Evolutionary conservation across 2,888 invertebrate species (phyloP).

Genomic region (Phalangium opilio): DNA sequence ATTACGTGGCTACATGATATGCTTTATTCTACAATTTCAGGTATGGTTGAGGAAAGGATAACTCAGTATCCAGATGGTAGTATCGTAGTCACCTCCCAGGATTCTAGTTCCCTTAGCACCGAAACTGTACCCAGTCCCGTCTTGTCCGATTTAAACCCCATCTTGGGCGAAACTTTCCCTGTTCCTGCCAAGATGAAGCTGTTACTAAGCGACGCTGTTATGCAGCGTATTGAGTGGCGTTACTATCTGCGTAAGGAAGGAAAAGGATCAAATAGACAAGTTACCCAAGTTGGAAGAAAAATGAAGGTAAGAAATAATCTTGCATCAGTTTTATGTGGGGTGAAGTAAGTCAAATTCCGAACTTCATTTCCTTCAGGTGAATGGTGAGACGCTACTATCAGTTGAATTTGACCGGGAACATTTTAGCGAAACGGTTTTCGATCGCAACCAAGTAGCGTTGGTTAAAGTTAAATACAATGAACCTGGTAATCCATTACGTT

Average conservation of each 20-base stretch:
- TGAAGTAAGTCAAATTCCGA: not conserved
- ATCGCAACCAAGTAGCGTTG: slow-evolving; percentile 62
- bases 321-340: not conserved
- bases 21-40: slow-evolving; percentile 6
- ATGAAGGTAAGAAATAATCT: slow-evolving; percentile 16
- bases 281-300: slow-evolving; percentile 14
- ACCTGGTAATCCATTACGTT: slow-evolving; percentile 72
- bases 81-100: slow-evolving; percentile 11
- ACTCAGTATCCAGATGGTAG: slow-evolving; percentile 16
- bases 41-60: slow-evolving; percentile 15
- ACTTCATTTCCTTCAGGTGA: slow-evolving; percentile 45
- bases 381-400: slow-evolving; percentile 71
- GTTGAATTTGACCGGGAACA: slow-evolving; percentile 85
- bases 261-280: slow-evolving; percentile 12
- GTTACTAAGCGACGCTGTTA: slow-evolving; percentile 21
- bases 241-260: slow-evolving; percentile 28
- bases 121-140: slow-evolving; percentile 20
- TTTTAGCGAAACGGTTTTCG: slow-evolving; percentile 76
- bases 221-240: slow-evolving; percentile 32
- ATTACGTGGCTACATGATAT: no score
- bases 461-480: slow-evolving; percentile 75
- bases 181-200: slow-evolving; percentile 15
- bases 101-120: slow-evolving; percentile 17
- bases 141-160: slow-evolving; percentile 16
- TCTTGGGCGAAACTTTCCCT: slow-evolving; percentile 18